A percentile compares a stretch with the other conserved stretches of the same genome.
These are phyloP conservation scores for Microplitis demolitor DNA, from an alignment of 1,140 invertebrate genomes.

Conservation along the genomic window DNA sequence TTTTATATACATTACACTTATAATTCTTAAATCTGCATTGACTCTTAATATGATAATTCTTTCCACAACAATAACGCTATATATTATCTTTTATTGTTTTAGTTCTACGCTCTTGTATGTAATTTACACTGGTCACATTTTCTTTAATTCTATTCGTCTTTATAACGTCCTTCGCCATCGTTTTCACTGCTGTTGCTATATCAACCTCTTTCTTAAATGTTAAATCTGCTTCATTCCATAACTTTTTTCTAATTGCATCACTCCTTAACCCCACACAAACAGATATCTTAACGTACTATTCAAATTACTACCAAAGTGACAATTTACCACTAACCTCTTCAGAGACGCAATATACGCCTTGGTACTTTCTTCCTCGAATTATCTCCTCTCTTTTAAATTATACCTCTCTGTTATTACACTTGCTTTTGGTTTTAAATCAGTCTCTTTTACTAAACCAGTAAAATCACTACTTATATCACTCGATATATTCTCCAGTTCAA, in stretches of 20 bases:
- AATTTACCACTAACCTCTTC: slow-evolving; percentile 36
- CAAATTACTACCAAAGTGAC: slow-evolving; percentile 39
- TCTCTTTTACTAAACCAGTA: too few species aligned
- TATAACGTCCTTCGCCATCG: slow-evolving; percentile 23
- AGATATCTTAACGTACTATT: slow-evolving; percentile 39
- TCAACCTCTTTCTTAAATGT: slow-evolving; percentile 37
- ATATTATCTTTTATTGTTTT: not conserved
- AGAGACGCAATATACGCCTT: slow-evolving; percentile 29
- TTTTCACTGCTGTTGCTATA: slow-evolving; percentile 32
- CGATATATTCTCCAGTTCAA: too few species aligned
- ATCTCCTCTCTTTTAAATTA: slow-evolving; percentile 20
- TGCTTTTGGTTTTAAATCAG: not conserved
- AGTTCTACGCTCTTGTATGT: not conserved
- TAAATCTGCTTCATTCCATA: slow-evolving; percentile 35
- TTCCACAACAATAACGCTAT: slow-evolving; percentile 29
- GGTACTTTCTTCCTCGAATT: slow-evolving; percentile 14
- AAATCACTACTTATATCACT: too few species aligned
- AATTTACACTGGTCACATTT: slow-evolving; percentile 12
- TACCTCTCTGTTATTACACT: slow-evolving; percentile 21
- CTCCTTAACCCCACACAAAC: slow-evolving; percentile 43
- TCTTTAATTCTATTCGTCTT: slow-evolving; percentile 14
- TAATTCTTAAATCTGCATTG: slow-evolving; percentile 24
- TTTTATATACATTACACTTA: slow-evolving; percentile 27
- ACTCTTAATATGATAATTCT: slow-evolving; percentile 9
- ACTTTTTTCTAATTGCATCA: slow-evolving; percentile 30